Conservation (phyloP, 2,113 vertebrate genomes). For the Martes martes region DNA sequence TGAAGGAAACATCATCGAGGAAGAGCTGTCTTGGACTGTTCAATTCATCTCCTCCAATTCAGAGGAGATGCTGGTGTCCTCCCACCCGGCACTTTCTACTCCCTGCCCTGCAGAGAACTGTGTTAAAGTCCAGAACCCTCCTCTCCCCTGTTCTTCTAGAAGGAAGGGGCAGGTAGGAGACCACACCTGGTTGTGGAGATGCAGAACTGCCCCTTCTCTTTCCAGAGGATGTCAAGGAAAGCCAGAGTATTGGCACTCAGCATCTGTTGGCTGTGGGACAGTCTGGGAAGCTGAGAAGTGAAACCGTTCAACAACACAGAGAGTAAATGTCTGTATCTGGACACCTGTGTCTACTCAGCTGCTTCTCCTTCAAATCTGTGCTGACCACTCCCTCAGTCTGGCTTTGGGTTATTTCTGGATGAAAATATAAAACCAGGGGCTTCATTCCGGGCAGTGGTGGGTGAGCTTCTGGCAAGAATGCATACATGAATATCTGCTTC, state of each 20-base stretch:
- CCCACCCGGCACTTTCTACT: fast-evolving
- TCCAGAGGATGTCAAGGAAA: not conserved
- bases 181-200: not conserved
- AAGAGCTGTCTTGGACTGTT: not conserved
- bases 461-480: not conserved
- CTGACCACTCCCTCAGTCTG: not conserved
- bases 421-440: not conserved
- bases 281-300: not conserved
- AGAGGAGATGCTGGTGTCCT: not conserved
- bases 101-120: fast-evolving
- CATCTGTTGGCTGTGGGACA: fast-evolving
- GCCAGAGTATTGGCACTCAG: not conserved
- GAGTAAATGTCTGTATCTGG: not conserved
- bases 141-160: not conserved
- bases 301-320: not conserved
- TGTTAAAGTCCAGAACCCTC: not conserved
- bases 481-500: fast-evolving
- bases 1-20: not conserved
- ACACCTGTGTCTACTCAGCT: not conserved
- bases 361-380: not conserved
- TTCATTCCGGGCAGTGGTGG: not conserved
- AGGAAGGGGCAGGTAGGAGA: not conserved
- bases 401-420: not conserved
- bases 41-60: not conserved
- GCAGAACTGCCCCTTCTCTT: not conserved